phyloP scores from a whole-genome alignment of 2,888 invertebrate species.

The Diarsia dahlii region DNA sequence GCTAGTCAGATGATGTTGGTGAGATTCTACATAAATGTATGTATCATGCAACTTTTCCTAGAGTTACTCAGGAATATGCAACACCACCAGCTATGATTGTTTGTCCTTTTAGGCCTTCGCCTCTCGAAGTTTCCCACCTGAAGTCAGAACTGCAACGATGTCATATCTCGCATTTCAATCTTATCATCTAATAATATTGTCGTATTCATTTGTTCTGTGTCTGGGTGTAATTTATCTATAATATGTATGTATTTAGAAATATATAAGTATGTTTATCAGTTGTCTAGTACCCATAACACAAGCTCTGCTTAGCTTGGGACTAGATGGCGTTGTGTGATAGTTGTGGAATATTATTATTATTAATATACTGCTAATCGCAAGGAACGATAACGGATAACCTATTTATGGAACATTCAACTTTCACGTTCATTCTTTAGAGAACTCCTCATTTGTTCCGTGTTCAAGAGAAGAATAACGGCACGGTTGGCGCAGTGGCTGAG shows the following conservation, averaged over 20 bases:
- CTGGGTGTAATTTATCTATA: too few relatives aligned
- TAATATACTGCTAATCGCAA: not conserved
- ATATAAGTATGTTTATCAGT: too few relatives aligned
- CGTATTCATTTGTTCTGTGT: too few relatives aligned
- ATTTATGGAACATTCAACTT: not conserved
- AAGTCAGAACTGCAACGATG: not conserved
- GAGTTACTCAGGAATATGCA: not conserved
- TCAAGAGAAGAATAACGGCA: too few relatives aligned
- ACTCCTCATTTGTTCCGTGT: not conserved
- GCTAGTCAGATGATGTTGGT: not conserved
- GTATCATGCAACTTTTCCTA: not conserved
- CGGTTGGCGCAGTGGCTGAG: too few relatives aligned
- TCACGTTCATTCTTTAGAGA: not conserved
- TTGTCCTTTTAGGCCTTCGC: not conserved
- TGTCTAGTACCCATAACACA: too few relatives aligned
- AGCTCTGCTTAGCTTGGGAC: too few relatives aligned
- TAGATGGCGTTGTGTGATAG: too few relatives aligned
- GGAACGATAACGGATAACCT: not conserved
- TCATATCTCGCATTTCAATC: not conserved
- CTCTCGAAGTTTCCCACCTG: not conserved
- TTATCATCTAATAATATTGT: not conserved
- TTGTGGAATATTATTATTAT: too few relatives aligned
- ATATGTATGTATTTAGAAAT: too few relatives aligned
- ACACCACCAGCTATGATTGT: not conserved
- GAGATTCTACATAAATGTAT: not conserved